Conservation (phyloP, 1,140 invertebrate genomes). For the Vanessa atalanta region DNA sequence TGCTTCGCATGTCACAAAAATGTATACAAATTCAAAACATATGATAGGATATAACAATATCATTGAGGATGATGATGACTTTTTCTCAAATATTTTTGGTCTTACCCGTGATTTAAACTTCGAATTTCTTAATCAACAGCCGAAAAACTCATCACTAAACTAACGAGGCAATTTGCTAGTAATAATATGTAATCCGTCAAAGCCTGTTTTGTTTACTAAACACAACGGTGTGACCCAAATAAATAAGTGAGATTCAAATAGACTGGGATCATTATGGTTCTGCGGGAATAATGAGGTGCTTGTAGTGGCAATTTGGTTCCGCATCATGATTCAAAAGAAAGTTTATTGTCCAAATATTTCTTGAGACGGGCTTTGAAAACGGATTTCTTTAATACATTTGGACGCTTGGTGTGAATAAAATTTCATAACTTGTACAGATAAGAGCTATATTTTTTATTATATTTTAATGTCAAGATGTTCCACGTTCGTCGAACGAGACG, state of each 20-base stretch:
- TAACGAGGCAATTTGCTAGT: too few species aligned
- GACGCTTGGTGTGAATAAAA: background rate
- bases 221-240: slow-evolving; percentile 33
- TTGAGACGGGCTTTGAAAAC: slow-evolving; percentile 12
- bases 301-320: slow-evolving; percentile 32
- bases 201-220: background rate
- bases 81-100: too few species aligned
- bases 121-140: background rate
- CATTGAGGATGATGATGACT: too few species aligned
- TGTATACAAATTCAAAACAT: too few species aligned
- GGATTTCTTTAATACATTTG: background rate
- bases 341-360: slow-evolving; percentile 22
- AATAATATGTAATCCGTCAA: too few species aligned
- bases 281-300: slow-evolving; percentile 57
- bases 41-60: too few species aligned
- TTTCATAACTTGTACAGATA: background rate
- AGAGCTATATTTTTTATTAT: too few species aligned
- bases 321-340: slow-evolving; percentile 25
- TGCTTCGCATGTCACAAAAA: too few species aligned
- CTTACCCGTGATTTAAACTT: background rate
- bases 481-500: too few species aligned
- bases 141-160: too few species aligned
- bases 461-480: too few species aligned
- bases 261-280: slow-evolving; percentile 52
- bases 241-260: slow-evolving; percentile 52